Percentiles rank a stretch among this genome's conserved stretches.
These are phyloP conservation scores for Galeruca laticollis DNA, from an alignment of 2,888 invertebrate species.

Conservation along the genomic window DNA sequence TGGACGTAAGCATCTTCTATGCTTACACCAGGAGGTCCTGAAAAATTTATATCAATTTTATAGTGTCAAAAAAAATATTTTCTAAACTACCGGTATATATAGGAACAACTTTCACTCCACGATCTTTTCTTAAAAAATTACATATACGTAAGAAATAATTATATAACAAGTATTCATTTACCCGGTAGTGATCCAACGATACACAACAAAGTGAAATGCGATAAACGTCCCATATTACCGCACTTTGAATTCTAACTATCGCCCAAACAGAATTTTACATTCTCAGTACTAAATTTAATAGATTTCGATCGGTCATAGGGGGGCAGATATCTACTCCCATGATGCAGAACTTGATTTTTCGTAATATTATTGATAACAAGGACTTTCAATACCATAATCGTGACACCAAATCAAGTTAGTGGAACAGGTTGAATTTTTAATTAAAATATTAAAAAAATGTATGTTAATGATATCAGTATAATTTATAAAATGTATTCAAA, in stretches of 20 bases:
- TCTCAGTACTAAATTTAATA: no score
- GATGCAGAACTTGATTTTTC: constrained; percentile 13
- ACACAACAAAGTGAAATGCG: constrained; percentile 60
- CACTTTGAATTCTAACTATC: neutral
- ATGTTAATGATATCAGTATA: no score
- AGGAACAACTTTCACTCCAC: neutral
- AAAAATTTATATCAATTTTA: no score
- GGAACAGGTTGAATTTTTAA: constrained; percentile 8
- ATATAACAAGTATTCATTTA: constrained; percentile 47
- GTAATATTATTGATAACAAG: constrained; percentile 28
- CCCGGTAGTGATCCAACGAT: constrained; percentile 59
- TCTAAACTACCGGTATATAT: no score
- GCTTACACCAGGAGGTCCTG: constrained; percentile 72
- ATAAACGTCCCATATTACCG: constrained; percentile 35
- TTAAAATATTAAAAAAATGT: neutral
- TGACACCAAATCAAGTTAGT: constrained; percentile 15
- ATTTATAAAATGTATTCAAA: no score
- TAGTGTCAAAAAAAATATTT: no score
- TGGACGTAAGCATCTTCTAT: constrained; percentile 72
- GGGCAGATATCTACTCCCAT: constrained; percentile 24
- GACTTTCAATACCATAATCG: constrained; percentile 10
- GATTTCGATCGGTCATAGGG: constrained; percentile 14
- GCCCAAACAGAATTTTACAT: constrained; percentile 12
- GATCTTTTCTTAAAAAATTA: neutral
- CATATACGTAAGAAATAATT: neutral